Evolutionary conservation across 2,888 invertebrate species (phyloP).

Genomic region (Colostygia pectinataria): DNA sequence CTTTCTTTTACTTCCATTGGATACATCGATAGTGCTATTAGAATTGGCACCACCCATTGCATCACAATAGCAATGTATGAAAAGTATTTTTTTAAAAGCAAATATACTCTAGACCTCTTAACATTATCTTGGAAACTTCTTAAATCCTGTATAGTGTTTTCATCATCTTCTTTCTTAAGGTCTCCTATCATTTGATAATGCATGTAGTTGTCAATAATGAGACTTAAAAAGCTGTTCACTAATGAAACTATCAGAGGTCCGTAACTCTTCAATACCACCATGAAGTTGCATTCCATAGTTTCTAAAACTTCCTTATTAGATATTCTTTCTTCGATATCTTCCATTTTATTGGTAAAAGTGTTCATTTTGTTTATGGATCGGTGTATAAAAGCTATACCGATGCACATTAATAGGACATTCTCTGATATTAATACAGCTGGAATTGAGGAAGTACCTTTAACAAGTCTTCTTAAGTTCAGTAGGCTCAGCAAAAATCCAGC

Average conservation of each 20-base stretch:
- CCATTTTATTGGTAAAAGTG: slow-evolving; percentile 47
- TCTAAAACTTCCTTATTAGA: slow-evolving; percentile 31
- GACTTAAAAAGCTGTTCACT: slow-evolving; percentile 70
- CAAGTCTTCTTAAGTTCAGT: slow-evolving; percentile 61
- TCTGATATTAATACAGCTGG: slow-evolving; percentile 66
- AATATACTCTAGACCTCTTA: slow-evolving; percentile 31
- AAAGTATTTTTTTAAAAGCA: slow-evolving; percentile 59
- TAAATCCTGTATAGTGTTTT: slow-evolving; percentile 55
- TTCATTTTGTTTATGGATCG: slow-evolving; percentile 53
- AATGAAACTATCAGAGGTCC: slow-evolving; percentile 68
- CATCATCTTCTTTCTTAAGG: slow-evolving; percentile 53
- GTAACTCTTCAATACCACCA: slow-evolving; percentile 58
- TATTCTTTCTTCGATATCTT: slow-evolving; percentile 52
- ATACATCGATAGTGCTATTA: slow-evolving; percentile 65
- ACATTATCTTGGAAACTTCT: slow-evolving; percentile 9
- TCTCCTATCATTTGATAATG: slow-evolving; percentile 64
- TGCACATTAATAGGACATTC: slow-evolving; percentile 65
- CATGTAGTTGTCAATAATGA: slow-evolving; percentile 72
- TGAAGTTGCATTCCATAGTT: slow-evolving; percentile 52
- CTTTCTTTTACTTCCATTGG: slow-evolving; percentile 60
- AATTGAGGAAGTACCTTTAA: slow-evolving; percentile 51
- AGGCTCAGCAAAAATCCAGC: slow-evolving; percentile 64
- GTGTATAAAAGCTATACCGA: slow-evolving; percentile 64
- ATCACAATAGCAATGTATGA: slow-evolving; percentile 55
- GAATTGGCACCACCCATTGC: slow-evolving; percentile 69